Evolutionary conservation across 2,113 vertebrate genomes (phyloP).

Genomic region (Epinephelus lanceolatus): DNA sequence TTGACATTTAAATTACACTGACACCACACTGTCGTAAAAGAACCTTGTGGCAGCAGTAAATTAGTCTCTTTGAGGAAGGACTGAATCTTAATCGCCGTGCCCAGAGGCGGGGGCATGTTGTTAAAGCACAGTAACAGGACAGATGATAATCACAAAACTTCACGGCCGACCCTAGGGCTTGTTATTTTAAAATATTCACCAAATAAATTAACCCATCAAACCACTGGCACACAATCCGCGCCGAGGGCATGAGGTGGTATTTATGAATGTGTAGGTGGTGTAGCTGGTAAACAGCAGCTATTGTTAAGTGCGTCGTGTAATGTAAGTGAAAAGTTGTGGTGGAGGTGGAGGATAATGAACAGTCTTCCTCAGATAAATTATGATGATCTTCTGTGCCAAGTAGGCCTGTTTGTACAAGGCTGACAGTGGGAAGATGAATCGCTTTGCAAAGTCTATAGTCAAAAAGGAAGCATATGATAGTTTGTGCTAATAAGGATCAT

Average conservation of each 20-base stretch:
- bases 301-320: conserved; percentile 32
- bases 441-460: conserved; percentile 33
- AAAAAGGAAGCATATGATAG: conserved; percentile 47
- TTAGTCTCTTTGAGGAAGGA: conserved; percentile 55
- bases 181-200: conserved; percentile 34
- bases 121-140: conserved; percentile 50
- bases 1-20: conserved; percentile 61
- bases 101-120: conserved; percentile 29
- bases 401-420: conserved; percentile 35
- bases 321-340: conserved; percentile 22
- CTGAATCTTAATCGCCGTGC: conserved; percentile 35
- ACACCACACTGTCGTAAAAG: conserved; percentile 36
- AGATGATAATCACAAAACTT: conserved; percentile 58
- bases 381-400: conserved; percentile 23
- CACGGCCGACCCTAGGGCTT: conserved; percentile 31
- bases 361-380: conserved; percentile 23
- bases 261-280: conserved; percentile 22
- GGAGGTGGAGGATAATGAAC: conserved; percentile 30
- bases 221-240: neutral
- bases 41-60: conserved; percentile 49
- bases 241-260: conserved; percentile 13
- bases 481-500: conserved; percentile 61
- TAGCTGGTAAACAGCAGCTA: conserved; percentile 40
- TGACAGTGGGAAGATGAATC: conserved; percentile 36
- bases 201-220: conserved; percentile 46